Evolutionary conservation across 2,888 invertebrate genomes (phyloP).

Genomic region (Dynastes hyllus): DNA sequence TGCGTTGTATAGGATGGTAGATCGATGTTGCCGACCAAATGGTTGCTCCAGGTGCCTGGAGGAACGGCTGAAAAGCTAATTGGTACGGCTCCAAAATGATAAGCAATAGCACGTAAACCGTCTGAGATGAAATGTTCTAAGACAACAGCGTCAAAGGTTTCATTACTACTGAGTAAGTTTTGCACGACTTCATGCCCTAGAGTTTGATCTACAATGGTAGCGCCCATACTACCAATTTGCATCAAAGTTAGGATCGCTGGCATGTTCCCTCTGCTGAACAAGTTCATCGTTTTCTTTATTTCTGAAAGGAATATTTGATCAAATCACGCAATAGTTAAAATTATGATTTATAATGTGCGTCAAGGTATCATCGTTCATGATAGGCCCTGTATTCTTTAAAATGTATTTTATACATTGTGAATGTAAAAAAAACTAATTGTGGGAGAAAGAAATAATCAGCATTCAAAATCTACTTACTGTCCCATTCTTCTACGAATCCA

Average conservation of each 20-base stretch:
- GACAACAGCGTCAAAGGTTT: slow-evolving; percentile 68
- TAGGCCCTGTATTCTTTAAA: too few relatives aligned
- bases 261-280: neutral
- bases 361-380: too few relatives aligned
- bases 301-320: neutral
- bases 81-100: slow-evolving; percentile 66
- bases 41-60: slow-evolving; percentile 70
- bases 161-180: slow-evolving; percentile 62
- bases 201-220: neutral
- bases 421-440: too few relatives aligned
- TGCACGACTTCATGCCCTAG: slow-evolving; percentile 55
- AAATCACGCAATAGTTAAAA: neutral
- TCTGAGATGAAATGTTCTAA: slow-evolving; percentile 73
- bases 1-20: slow-evolving; percentile 72
- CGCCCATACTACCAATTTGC: neutral
- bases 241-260: neutral
- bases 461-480: slow-evolving; percentile 12
- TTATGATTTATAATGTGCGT: neutral
- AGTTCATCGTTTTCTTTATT: neutral
- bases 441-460: neutral
- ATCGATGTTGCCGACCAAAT: slow-evolving; percentile 69
- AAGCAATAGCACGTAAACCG: slow-evolving; percentile 68
- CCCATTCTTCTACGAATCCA: slow-evolving; percentile 18
- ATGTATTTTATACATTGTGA: too few relatives aligned
- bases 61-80: slow-evolving; percentile 70